Evolutionary conservation across 2,113 vertebrate species (phyloP), one percentile per base, ranked within the genome.

Genomic region (Pelmatolapia mariae): DNA sequence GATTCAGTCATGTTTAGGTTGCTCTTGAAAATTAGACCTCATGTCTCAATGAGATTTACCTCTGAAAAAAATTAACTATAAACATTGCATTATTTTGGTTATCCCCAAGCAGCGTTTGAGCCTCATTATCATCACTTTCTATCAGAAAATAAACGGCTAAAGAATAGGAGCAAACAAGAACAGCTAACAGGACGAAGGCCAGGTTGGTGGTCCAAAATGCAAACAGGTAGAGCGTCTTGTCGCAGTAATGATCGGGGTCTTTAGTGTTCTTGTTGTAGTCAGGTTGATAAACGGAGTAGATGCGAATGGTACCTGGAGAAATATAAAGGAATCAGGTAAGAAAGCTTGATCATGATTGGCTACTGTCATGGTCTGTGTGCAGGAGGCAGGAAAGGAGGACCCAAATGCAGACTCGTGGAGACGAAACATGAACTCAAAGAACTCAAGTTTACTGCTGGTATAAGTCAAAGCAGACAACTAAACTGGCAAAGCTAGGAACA

Each of bases 161-260:
- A 66, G 31, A 66, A 12, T 36, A 66, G 0, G 61, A 36, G 3
- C 0, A 36, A 63, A 63, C 1, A 36, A 63, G 59, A n/a, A 63
- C 59, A 63, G 73, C 90, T 18, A 95, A 3, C 1, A 94, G 1
- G 80, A 96, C 92, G 33, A 96, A 96, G 36, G 52, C 24, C 61
- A 95, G 1, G 1, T 93, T 96, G 52, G 94, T 96, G 88, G 63
- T 95, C 96, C 96, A 97, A 93, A 97, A 96, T 19, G 96, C 96
- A 24, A 96, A 97, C 82, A 94, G 73, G 91, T 97, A 96, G 29
- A 97, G 53, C 0, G 86, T 95, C 87, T 84, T 96, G 85, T 96
- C 12, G 8, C 96, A 97, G 94, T 22, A 1, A 59, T 52, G 19
- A 36, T 66, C 6, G 0, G 61, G 31, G 3, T 5, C 4, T 4